These are phyloP conservation scores for Leptinotarsa lineolata DNA, from an alignment of 1,140 invertebrate species.

Conservation along the genomic window DNA sequence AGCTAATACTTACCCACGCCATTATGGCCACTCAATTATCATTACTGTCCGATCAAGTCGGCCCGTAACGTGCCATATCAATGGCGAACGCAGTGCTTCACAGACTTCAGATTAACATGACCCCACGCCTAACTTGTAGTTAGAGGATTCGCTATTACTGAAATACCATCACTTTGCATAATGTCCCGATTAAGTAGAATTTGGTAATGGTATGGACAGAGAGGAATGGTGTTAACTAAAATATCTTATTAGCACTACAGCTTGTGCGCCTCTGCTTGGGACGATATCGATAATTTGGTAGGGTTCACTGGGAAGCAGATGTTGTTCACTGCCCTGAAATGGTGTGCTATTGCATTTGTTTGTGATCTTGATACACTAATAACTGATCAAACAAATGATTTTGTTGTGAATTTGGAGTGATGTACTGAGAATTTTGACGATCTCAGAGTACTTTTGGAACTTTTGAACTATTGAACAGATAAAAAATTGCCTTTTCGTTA, in stretches of 20 bases:
- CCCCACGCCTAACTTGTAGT: slow-evolving; percentile 24
- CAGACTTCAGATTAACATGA: slow-evolving; percentile 37
- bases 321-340: not conserved
- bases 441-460: too few relatives aligned
- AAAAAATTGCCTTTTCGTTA: too few relatives aligned
- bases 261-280: slow-evolving; percentile 6
- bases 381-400: too few relatives aligned
- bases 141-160: slow-evolving; percentile 30
- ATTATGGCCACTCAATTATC: slow-evolving; percentile 51
- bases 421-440: too few relatives aligned
- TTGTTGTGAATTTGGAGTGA: too few relatives aligned
- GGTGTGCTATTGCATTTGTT: too few relatives aligned
- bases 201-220: slow-evolving; percentile 23
- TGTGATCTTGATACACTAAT: too few relatives aligned
- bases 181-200: slow-evolving; percentile 35
- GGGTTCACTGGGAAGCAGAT: not conserved
- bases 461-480: too few relatives aligned
- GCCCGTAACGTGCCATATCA: slow-evolving; percentile 35
- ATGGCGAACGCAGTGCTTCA: slow-evolving; percentile 35
- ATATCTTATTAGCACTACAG: slow-evolving; percentile 21
- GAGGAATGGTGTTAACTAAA: slow-evolving; percentile 16
- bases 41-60: slow-evolving; percentile 44
- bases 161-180: slow-evolving; percentile 36
- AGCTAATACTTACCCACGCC: slow-evolving; percentile 48
- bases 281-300: slow-evolving; percentile 17